Percentiles rank a stretch among this genome's conserved stretches.
Evolutionary conservation across 2,113 vertebrate genomes (phyloP).

Genomic region (Pipa parva): DNA sequence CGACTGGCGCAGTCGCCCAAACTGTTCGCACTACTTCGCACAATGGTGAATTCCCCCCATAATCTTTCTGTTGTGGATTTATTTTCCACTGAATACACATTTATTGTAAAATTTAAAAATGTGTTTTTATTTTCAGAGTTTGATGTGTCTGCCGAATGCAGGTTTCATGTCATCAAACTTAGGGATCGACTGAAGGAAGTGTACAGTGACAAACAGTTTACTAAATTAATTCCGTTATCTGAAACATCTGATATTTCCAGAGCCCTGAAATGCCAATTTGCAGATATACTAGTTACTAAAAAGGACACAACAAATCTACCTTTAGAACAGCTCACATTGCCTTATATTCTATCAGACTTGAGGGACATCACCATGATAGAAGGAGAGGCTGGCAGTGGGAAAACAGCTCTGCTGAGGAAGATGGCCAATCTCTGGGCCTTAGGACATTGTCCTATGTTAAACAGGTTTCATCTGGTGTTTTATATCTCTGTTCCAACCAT

Average conservation of each 20-base stretch:
- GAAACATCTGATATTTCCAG: constrained; percentile 3
- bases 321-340: constrained; percentile 30
- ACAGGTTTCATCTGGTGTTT: constrained; percentile 52
- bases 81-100: no score
- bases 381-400: constrained; percentile 50
- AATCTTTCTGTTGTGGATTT: no score
- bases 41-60: no score
- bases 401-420: constrained; percentile 46
- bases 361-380: constrained; percentile 46
- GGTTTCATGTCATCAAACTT: constrained; percentile 35
- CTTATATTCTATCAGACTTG: constrained; percentile 39
- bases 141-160: background rate
- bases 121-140: background rate
- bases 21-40: no score
- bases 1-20: no score
- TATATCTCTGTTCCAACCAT: constrained; percentile 42
- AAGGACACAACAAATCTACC: constrained; percentile 39
- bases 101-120: background rate
- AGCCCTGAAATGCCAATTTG: constrained; percentile 33
- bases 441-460: constrained; percentile 46
- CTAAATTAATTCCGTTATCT: constrained; percentile 33
- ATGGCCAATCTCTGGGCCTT: constrained; percentile 50
- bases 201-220: constrained; percentile 40
- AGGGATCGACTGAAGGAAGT: constrained; percentile 16
- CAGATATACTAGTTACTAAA: constrained; percentile 40